Base-by-base conservation (phyloP, 2,888 invertebrate genomes). In the Tetragonula carbonaria region DNA sequence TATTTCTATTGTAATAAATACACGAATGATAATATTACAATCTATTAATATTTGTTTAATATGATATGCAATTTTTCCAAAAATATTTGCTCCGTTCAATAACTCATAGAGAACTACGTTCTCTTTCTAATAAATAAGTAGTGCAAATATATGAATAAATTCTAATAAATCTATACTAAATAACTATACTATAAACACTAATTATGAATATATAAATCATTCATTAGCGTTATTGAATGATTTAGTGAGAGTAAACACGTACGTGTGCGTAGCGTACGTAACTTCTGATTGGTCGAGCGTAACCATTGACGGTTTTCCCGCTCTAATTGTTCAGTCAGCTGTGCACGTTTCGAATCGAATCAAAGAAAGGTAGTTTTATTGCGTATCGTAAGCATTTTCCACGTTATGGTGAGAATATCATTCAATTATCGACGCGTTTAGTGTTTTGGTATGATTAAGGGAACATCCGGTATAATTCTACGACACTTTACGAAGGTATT, bases 321-420 rank as follows among this genome's bases (percentile, higher is more conserved):
- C 14, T 55, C 6, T 6, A 18, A 13, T 21, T 13, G 6, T 0
- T 38, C 38, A 38, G 38, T 38, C 0, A 8, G 4, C 0, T 62
- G 28, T 18, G 16, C 18, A 62, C 8, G 16, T 8, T 2, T 2
- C 0, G 5, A 59, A n/a, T 2, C 0, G 2, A 59, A n/a, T n/a
- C 5, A 5, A 2, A 59, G 2, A n/a, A 14, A n/a, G 2, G 33
- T 4, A 18, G 21, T 21, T 33, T 2, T 11, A 18, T 33, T 8
- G 21, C 11, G 2, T 63, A 18, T 33, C 0, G 8, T 13, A 13
- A 65, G n/a, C 6, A 21, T 66, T 28, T 16, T 28, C 21, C 2
- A 11, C 8, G 1, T 50, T 13, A n/a, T 4, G 33, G 23, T 76
- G 38, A 73, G 51, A 51, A 38, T 59, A 57, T 28, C 51, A 59